Conservation (phyloP, 2,888 invertebrate species). For the Sarcophaga carnaria region DNA sequence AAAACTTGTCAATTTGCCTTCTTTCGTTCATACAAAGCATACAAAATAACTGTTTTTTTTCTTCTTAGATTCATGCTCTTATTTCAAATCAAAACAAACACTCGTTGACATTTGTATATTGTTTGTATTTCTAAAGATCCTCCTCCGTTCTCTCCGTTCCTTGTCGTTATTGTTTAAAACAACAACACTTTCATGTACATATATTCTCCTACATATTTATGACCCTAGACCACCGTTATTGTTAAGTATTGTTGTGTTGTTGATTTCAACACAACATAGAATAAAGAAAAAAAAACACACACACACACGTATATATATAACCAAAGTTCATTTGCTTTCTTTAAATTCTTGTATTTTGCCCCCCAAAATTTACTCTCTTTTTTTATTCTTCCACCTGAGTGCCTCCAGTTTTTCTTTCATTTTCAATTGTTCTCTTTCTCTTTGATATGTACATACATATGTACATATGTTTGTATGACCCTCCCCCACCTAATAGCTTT, state of each 20-base stretch:
- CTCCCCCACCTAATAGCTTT: slow-evolving; percentile 41
- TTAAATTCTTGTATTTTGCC: slow-evolving; percentile 4
- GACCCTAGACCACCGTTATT: slow-evolving; percentile 23
- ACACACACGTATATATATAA: not conserved
- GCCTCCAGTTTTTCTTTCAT: not conserved
- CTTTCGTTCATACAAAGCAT: not conserved
- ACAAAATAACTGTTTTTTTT: no score
- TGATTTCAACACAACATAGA: not conserved
- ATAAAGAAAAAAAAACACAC: not conserved
- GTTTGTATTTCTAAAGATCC: not conserved
- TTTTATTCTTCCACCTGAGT: slow-evolving; percentile 27
- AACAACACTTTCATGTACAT: not conserved
- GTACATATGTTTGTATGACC: not conserved
- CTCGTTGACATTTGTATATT: not conserved
- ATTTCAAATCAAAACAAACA: not conserved
- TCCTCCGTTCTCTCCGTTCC: not conserved
- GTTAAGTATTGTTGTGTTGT: not conserved
- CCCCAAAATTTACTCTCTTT: not conserved
- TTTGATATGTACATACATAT: slow-evolving; percentile 9
- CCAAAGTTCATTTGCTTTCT: slow-evolving; percentile 29
- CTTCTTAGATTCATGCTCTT: not conserved
- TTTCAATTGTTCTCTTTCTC: slow-evolving; percentile 6
- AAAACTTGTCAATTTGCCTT: not conserved
- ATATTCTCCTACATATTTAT: not conserved
- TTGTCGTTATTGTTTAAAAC: not conserved